A percentile compares a stretch with the other conserved stretches of the same genome.
Conservation (phyloP, 2,888 invertebrate genomes). For the Thysanoteuthis rhombus region DNA sequence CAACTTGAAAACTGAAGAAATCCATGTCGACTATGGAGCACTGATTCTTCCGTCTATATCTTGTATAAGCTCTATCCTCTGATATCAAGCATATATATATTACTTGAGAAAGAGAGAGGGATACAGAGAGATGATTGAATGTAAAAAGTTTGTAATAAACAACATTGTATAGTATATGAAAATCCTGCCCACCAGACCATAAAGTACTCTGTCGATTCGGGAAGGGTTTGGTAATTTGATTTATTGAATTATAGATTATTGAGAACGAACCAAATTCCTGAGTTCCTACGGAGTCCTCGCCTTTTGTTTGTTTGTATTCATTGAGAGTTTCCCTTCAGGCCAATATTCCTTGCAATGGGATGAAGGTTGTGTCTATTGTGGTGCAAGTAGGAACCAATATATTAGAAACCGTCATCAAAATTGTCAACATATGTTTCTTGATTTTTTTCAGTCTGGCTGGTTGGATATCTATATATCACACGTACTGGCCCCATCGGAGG, state of each 20-base stretch:
- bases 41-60: too few relatives aligned
- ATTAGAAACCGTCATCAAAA: too few relatives aligned
- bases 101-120: accelerated
- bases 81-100: not conserved
- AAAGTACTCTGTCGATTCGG: not conserved
- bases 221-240: not conserved
- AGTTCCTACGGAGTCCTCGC: not conserved
- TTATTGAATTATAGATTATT: not conserved
- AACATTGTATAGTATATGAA: not conserved
- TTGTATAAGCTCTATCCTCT: too few relatives aligned
- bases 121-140: not conserved
- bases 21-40: too few relatives aligned
- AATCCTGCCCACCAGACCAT: not conserved
- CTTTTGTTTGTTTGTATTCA: not conserved
- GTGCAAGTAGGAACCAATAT: not conserved
- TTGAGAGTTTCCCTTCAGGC: not conserved
- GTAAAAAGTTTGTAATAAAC: not conserved
- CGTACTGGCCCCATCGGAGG: too few relatives aligned
- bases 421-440: too few relatives aligned
- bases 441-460: too few relatives aligned
- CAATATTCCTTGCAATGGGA: not conserved
- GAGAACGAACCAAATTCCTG: not conserved
- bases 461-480: too few relatives aligned
- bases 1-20: too few relatives aligned
- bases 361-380: not conserved